Conservation (phyloP, 2,797 vertebrate species). For the Clamator glandarius region DNA sequence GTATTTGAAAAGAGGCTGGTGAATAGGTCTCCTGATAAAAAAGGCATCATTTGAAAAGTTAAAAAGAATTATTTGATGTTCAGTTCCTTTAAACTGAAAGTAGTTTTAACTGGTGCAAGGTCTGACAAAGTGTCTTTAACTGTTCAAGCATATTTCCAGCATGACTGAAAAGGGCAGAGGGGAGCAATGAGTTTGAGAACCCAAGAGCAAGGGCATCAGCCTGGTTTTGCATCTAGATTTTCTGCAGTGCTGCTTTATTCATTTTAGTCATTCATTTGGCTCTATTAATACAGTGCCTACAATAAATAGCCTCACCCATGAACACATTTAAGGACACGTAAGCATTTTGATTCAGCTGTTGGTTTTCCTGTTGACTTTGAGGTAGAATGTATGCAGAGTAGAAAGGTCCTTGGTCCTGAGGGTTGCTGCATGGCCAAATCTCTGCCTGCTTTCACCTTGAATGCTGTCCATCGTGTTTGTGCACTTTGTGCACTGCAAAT, state of each 20-base stretch:
- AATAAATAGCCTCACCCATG: background rate
- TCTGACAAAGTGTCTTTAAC: background rate
- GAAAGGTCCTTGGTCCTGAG: conserved; percentile 13
- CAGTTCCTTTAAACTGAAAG: background rate
- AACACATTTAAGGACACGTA: background rate
- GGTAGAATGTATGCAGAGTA: background rate
- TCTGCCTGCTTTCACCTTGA: conserved; percentile 23
- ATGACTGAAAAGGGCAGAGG: background rate
- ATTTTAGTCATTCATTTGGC: background rate
- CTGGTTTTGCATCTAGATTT: background rate
- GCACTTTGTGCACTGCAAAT: background rate
- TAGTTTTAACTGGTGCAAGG: background rate
- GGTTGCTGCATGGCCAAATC: background rate
- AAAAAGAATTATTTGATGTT: conserved; percentile 16
- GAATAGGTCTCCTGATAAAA: conserved; percentile 20
- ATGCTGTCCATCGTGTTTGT: background rate
- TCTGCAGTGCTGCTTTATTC: conserved; percentile 1
- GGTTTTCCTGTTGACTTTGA: conserved; percentile 45
- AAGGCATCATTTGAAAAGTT: conserved; percentile 21
- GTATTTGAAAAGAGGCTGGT: background rate
- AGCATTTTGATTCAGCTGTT: conserved; percentile 8
- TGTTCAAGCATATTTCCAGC: background rate
- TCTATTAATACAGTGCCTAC: background rate
- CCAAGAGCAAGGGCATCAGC: background rate
- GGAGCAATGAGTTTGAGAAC: conserved; percentile 8